Percentiles rank a stretch among this genome's conserved stretches.
phyloP scores from a whole-genome alignment of 2,888 invertebrate species.

The Parnassius glacialis region DNA sequence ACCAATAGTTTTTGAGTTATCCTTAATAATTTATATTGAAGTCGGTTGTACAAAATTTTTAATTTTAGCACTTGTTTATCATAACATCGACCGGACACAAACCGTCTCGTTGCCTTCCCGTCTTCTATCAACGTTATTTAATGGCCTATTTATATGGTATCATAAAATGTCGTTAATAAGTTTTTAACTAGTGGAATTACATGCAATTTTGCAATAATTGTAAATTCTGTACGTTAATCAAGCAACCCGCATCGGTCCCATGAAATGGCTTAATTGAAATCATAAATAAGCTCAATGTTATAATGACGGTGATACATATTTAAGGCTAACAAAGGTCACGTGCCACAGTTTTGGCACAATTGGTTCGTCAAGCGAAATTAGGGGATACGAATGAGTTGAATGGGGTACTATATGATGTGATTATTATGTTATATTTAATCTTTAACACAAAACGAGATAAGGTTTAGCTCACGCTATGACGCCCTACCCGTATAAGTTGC shows the following conservation, averaged over 20 bases:
- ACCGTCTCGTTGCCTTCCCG: slow-evolving; percentile 58
- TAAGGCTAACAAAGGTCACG: slow-evolving; percentile 75
- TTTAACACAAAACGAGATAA: slow-evolving; percentile 49
- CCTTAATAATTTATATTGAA: too few species aligned
- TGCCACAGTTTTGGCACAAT: slow-evolving; percentile 70
- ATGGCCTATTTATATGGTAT: slow-evolving; percentile 32
- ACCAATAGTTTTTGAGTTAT: too few species aligned
- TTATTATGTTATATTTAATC: slow-evolving; percentile 61
- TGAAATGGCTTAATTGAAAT: slow-evolving; percentile 67
- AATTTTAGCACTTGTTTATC: background rate
- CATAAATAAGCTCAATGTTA: slow-evolving; percentile 67
- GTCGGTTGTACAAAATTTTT: too few species aligned
- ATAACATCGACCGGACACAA: slow-evolving; percentile 50
- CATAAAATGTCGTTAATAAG: slow-evolving; percentile 22
- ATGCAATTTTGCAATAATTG: slow-evolving; percentile 25
- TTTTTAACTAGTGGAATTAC: slow-evolving; percentile 26
- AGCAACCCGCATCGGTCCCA: slow-evolving; percentile 64
- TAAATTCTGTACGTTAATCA: slow-evolving; percentile 38
- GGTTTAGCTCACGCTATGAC: slow-evolving; percentile 26
- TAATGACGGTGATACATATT: slow-evolving; percentile 61
- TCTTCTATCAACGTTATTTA: slow-evolving; percentile 52
- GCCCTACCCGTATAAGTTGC: slow-evolving; percentile 24
- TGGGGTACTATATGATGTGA: slow-evolving; percentile 65
- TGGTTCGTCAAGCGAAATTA: slow-evolving; percentile 57
- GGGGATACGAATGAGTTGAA: slow-evolving; percentile 54